Evolutionary conservation across 2,888 invertebrate species (phyloP).

Genomic region (Chalcis sispes): DNA sequence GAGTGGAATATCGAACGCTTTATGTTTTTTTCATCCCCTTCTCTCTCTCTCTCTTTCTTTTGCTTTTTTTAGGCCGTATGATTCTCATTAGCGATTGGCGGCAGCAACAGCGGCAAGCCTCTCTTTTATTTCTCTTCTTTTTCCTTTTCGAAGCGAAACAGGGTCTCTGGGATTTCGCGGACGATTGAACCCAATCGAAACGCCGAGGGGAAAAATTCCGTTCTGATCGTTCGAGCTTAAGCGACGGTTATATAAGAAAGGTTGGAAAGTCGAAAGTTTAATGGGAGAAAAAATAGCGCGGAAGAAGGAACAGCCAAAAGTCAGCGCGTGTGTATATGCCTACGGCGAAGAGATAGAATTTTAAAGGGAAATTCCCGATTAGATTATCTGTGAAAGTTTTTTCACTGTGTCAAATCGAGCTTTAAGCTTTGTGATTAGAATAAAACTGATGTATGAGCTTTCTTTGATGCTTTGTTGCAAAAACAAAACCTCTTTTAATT

Average conservation of each 20-base stretch:
- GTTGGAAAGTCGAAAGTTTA: slow-evolving; percentile 41
- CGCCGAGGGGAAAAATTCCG: slow-evolving; percentile 35
- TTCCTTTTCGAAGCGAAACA: slow-evolving; percentile 12
- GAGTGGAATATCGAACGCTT: slow-evolving; percentile 35
- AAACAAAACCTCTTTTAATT: no score
- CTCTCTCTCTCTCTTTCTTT: slow-evolving; percentile 9
- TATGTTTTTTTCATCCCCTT: slow-evolving; percentile 1
- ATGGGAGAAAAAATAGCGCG: slow-evolving; percentile 35
- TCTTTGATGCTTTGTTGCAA: no score
- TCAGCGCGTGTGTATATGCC: no score
- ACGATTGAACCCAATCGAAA: slow-evolving; percentile 42
- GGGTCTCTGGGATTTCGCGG: slow-evolving; percentile 49
- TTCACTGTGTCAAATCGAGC: background rate
- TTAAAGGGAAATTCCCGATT: slow-evolving; percentile 43
- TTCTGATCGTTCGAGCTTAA: slow-evolving; percentile 27
- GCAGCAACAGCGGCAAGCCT: slow-evolving; percentile 11
- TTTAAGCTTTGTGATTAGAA: no score
- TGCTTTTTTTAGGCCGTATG: slow-evolving; percentile 19
- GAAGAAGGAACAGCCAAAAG: no score
- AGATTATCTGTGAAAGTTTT: slow-evolving; percentile 7
- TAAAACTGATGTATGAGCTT: no score
- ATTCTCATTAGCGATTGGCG: slow-evolving; percentile 49
- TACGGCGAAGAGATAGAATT: slow-evolving; percentile 41
- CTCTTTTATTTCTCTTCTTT: background rate
- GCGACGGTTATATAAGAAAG: slow-evolving; percentile 3